These are phyloP conservation scores for Cricetomys ansorgei DNA, from an alignment of 2,113 vertebrate species.

Conservation along the genomic window DNA sequence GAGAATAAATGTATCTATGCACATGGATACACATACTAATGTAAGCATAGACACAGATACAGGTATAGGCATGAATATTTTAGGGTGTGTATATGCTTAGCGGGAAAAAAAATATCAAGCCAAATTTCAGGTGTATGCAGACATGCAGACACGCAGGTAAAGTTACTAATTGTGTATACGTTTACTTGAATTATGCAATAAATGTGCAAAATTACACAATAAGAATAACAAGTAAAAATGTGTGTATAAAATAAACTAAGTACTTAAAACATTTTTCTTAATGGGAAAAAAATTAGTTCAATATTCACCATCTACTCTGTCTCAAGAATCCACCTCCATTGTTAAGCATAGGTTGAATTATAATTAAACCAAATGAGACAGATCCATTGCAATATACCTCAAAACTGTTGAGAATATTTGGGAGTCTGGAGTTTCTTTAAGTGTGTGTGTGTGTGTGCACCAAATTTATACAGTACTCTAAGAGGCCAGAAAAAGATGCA, in stretches of 20 bases:
- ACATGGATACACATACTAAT: neutral
- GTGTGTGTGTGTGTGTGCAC: neutral
- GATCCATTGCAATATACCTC: neutral
- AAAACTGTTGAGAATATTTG: neutral
- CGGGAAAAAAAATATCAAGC: neutral
- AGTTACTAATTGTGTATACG: neutral
- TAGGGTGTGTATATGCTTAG: neutral
- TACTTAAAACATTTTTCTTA: constrained; percentile 1
- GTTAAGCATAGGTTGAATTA: neutral
- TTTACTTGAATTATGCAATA: neutral
- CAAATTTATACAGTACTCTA: neutral
- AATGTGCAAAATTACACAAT: neutral
- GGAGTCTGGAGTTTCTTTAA: neutral
- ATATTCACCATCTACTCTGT: constrained; percentile 30
- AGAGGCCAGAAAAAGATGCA: neutral
- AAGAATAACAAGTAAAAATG: neutral
- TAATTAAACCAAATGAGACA: constrained; percentile 44
- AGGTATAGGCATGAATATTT: neutral
- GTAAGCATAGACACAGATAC: neutral
- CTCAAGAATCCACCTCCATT: neutral
- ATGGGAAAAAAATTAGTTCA: constrained; percentile 61
- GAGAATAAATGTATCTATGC: neutral
- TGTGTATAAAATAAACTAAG: neutral
- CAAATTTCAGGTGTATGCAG: neutral
- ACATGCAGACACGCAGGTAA: neutral